Evolutionary conservation across 2,113 vertebrate genomes (phyloP).

Genomic region (Paraplagusia blochii): DNA sequence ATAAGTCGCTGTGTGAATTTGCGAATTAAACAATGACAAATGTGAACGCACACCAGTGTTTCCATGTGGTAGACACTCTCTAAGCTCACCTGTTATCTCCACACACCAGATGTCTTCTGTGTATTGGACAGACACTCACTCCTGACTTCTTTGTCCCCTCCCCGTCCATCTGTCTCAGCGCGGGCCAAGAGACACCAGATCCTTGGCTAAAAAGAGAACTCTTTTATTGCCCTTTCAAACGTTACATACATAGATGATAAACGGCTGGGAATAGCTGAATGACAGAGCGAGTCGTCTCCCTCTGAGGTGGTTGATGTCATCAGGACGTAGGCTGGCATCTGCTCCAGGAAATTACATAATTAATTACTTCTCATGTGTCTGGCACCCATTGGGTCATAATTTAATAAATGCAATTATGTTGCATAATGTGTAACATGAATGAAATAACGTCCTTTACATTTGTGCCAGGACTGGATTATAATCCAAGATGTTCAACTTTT

Average conservation of each 20-base stretch:
- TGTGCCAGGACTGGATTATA: slow-evolving; percentile 6
- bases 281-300: slow-evolving; percentile 42
- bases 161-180: slow-evolving; percentile 31
- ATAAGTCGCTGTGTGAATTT: too few species aligned
- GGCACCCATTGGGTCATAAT: too few species aligned
- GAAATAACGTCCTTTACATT: background rate
- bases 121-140: slow-evolving; percentile 11
- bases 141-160: slow-evolving; percentile 13
- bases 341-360: slow-evolving; percentile 17
- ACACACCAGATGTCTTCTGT: slow-evolving; percentile 36
- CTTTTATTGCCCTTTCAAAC: slow-evolving; percentile 29
- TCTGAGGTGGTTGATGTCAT: slow-evolving; percentile 25
- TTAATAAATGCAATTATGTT: too few species aligned
- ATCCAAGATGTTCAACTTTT: slow-evolving; percentile 7
- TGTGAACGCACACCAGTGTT: background rate
- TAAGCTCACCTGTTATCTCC: slow-evolving; percentile 3
- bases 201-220: slow-evolving; percentile 41
- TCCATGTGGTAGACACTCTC: background rate
- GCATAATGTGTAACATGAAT: too few species aligned
- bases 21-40: background rate
- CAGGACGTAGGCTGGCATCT: slow-evolving; percentile 19
- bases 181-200: slow-evolving; percentile 44
- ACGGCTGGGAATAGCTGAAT: slow-evolving; percentile 28
- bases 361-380: background rate
- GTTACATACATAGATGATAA: slow-evolving; percentile 33